Evolutionary conservation across 2,888 invertebrate species (phyloP), one percentile per base, ranked within the genome.

Genomic region (Agrochola lota): DNA sequence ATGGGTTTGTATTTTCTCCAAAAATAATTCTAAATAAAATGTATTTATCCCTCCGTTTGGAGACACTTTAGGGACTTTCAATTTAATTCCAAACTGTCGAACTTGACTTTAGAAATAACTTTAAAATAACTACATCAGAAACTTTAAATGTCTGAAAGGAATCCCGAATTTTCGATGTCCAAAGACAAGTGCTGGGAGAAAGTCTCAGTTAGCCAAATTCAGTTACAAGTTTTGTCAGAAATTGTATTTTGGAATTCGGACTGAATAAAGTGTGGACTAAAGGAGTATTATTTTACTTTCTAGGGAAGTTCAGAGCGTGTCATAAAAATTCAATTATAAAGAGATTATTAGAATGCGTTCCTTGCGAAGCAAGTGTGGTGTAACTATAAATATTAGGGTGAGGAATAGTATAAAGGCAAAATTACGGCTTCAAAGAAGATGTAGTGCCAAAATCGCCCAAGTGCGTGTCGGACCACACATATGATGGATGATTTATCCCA

Each of bases 101-200:
- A 84, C 81, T 75, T 87, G 73, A 75, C 68, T 71, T 66, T 26
- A 74, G 64, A 85, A 67, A 72, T 69, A 81, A 79, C 85, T 85
- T 87, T 70, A 66, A 74, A 85, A 77, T 82, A 81, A 85, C 77
- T 85, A 85, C 71, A 68, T 67, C 73, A 71, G 55, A 66, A 81
- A 89, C 68, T 80, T 73, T 64, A 43, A 71, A 79, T n/a, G 71
- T 67, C 55, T 81, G 74, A 71, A 81, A 79, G 63, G 73, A 73
- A 74, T 83, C 64, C 74, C 26, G 60, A 77, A 74, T 76, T 60
- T 67, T 72, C 69, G 71, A 80, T 71, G 30, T 17, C 46, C 40
- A 43, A 64, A 81, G 80, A 89, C 75, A 87, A 83, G 77, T 46
- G 64, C 59, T 55, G 6, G 12, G 35, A 30, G 17, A 60, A 66